A percentile compares a stretch with the other conserved stretches of the same genome.
These are phyloP conservation scores for Monochamus saltuarius DNA, from an alignment of 1,140 invertebrate species.

Conservation along the genomic window DNA sequence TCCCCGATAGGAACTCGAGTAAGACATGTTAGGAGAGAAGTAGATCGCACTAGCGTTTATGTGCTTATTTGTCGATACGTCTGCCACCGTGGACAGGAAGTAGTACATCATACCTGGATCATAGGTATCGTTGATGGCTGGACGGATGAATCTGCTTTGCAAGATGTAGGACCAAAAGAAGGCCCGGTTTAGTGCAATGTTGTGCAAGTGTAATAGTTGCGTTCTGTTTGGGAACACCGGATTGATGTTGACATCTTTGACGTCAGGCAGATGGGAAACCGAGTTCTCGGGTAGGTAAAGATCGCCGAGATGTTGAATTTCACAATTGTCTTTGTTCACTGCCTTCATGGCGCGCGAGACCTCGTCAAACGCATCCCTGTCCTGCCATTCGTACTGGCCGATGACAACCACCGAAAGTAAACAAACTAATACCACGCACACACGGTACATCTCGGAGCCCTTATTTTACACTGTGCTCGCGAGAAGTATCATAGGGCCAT, in stretches of 20 bases:
- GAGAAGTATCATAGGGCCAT: constrained; percentile 43
- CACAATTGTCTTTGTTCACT: constrained; percentile 83
- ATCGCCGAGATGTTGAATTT: constrained; percentile 79
- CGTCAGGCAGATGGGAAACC: constrained; percentile 89
- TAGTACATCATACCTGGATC: constrained; percentile 99
- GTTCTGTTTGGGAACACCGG: constrained; percentile 95
- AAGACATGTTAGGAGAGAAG: constrained; percentile 92
- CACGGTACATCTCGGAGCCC: constrained; percentile 8
- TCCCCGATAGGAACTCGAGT: constrained; percentile 90
- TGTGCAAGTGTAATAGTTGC: constrained; percentile 89
- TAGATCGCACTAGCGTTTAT: constrained; percentile 94
- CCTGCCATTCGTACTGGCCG: constrained; percentile 87
- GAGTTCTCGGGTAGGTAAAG: constrained; percentile 79
- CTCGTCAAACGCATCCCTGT: constrained; percentile 85
- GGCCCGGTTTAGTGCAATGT: constrained; percentile 90
- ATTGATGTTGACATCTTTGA: constrained; percentile 93
- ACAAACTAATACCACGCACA: constrained; percentile 23
- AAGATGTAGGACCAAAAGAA: constrained; percentile 97
- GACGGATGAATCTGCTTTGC: constrained; percentile 85
- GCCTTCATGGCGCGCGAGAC: constrained; percentile 78
- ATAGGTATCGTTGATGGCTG: constrained; percentile 87
- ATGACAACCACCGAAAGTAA: constrained; percentile 61
- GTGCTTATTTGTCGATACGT: constrained; percentile 88
- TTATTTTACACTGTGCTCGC: constrained; percentile 14
- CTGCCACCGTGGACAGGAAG: constrained; percentile 91